Percentiles rank a stretch among this genome's conserved stretches.
phyloP scores from a whole-genome alignment of 2,113 vertebrate genomes.

The Dipodomys spectabilis region DNA sequence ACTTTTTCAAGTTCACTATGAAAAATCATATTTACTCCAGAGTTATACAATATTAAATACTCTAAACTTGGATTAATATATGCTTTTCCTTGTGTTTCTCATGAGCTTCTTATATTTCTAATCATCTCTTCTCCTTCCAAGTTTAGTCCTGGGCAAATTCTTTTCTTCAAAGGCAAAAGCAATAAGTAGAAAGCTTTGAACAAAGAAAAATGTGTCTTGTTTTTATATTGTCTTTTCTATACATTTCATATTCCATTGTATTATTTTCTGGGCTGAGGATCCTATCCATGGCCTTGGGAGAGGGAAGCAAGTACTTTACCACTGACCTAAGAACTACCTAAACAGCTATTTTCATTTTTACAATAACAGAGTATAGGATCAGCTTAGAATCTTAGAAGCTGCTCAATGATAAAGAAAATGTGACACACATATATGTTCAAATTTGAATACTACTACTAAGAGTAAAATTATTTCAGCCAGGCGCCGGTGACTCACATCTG shows the following conservation, averaged over 20 bases:
- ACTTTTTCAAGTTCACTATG: too few species aligned
- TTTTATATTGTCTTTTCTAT: not conserved
- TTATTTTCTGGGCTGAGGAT: not conserved
- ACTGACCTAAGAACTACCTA: too few species aligned
- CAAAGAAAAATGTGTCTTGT: not conserved
- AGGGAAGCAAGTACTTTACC: not conserved
- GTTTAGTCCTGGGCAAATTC: not conserved
- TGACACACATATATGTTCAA: too few species aligned
- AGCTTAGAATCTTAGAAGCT: too few species aligned
- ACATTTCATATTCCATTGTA: too few species aligned
- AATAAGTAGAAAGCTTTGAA: not conserved
- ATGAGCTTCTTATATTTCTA: not conserved
- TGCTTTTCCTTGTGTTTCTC: not conserved
- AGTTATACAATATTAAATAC: constrained; percentile 4
- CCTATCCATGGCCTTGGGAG: not conserved
- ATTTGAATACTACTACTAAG: too few species aligned
- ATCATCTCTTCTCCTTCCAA: not conserved
- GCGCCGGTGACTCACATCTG: too few species aligned
- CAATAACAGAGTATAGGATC: too few species aligned
- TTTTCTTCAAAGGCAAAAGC: not conserved
- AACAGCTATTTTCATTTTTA: too few species aligned
- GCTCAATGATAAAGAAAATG: too few species aligned
- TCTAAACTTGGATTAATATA: not conserved
- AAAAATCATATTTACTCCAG: not conserved
- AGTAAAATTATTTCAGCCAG: too few species aligned